Evolutionary conservation across 2,888 invertebrate genomes (phyloP), one percentile per base, ranked within the genome.

Genomic region (Sphaeridia pumilis): DNA sequence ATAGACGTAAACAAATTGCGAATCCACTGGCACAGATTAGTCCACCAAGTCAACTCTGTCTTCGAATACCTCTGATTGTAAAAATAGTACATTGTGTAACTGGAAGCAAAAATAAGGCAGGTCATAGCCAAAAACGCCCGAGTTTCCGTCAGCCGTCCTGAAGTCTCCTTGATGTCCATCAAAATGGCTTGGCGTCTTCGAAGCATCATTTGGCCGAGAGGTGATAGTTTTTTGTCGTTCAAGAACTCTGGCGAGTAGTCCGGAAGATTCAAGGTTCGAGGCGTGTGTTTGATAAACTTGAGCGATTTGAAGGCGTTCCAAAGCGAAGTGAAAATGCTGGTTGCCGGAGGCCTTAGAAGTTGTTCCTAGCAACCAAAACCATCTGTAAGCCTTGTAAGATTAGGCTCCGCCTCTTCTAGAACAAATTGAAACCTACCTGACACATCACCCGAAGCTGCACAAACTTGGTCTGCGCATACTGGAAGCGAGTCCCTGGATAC

Each of bases 391-490:
- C 14, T 14, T 10, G 31, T 10, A 31, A 31, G n/a, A n/a, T n/a
- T n/a, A n/a, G n/a, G n/a, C n/a, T n/a, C n/a, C n/a, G n/a, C n/a
- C n/a, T n/a, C n/a, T n/a, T n/a, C n/a, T n/a, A 31, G 31, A 7
- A 31, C 31, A 31, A 31, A 14, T 31, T 31, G 14, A 14, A 31
- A 31, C 45, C 21, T 35, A 46, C 52, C 28, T 35, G 24, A 1
- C 46, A 14, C 10, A 24, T 17, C 17, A 47, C 35, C 12, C 34
- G 5, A 10, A 52, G n/a, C 7, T 24, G 20, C 12, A 52, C 42
- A 20, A 52, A 52, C 4, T 43, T 22, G 14, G 46, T 52, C 26
- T 52, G 52, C 3, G 47, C 52, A 46, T 43, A 52, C 17, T 25
- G 41, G 26, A 47, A 47, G 3, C 43, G 17, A 5, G 52, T 25